Conservation (phyloP, 2,797 vertebrate species). For the Scleropages formosus region DNA sequence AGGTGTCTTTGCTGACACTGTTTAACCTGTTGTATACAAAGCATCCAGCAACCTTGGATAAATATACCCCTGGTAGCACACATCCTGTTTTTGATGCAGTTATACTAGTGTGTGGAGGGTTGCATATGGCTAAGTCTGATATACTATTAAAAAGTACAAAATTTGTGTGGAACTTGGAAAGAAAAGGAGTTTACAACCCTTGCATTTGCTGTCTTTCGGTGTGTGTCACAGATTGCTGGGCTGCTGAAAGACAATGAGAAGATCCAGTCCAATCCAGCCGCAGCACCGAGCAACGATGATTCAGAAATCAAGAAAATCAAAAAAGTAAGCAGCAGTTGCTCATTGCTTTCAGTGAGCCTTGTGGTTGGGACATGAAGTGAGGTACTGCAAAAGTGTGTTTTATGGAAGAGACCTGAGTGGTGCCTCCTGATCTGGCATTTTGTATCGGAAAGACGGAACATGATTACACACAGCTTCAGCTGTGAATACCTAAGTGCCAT, state of each 20-base stretch:
- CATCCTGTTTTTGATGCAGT: too few relatives aligned
- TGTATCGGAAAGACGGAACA: background rate
- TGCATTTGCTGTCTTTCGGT: background rate
- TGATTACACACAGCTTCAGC: background rate
- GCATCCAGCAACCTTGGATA: too few relatives aligned
- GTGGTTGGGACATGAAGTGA: background rate
- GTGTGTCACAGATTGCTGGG: conserved; percentile 74
- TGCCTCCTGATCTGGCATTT: background rate
- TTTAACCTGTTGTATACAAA: too few relatives aligned
- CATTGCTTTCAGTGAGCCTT: background rate
- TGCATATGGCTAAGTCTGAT: too few relatives aligned
- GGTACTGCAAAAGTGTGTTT: background rate
- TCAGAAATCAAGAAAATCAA: conserved; percentile 97
- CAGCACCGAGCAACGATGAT: conserved; percentile 76
- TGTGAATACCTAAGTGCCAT: background rate
- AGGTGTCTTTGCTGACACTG: too few relatives aligned
- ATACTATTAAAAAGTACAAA: too few relatives aligned
- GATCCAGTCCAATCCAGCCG: conserved; percentile 78
- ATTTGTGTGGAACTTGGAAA: background rate
- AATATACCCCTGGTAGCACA: too few relatives aligned
- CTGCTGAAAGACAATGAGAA: conserved; percentile 91
- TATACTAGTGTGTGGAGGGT: too few relatives aligned
- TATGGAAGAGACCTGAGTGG: background rate
- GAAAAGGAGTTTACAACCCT: conserved; percentile 27
- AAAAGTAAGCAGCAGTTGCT: conserved; percentile 71